Conservation (phyloP, 2,113 vertebrate species). For the Bos indicus region DNA sequence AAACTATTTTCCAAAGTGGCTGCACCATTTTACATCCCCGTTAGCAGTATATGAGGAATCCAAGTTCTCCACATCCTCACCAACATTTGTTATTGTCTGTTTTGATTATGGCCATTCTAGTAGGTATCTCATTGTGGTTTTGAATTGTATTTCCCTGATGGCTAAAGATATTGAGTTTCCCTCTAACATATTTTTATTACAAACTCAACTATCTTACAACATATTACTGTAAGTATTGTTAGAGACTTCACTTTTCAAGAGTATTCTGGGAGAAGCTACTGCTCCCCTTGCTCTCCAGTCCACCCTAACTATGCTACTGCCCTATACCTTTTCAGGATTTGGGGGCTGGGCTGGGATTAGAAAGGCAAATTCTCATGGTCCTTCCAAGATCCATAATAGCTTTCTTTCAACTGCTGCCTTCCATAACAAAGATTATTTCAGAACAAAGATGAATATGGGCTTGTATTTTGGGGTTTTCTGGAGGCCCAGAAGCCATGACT, state of each 20-base stretch:
- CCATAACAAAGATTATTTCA: background rate
- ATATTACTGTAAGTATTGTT: background rate
- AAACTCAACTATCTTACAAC: background rate
- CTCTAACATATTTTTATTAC: background rate
- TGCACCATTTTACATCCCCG: background rate
- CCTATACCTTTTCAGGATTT: background rate
- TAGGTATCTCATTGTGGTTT: background rate
- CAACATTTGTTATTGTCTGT: background rate
- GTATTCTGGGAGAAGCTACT: background rate
- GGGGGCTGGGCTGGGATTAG: background rate
- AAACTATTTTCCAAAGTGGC: background rate
- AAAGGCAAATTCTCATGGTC: background rate
- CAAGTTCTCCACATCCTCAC: background rate
- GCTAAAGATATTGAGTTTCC: background rate
- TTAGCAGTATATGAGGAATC: background rate
- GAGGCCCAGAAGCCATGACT: background rate
- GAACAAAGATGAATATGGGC: background rate
- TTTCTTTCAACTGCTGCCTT: background rate
- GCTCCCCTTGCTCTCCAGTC: background rate
- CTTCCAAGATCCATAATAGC: background rate
- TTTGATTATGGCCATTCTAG: background rate
- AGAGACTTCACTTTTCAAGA: background rate
- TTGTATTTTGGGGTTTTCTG: background rate
- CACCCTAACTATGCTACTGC: background rate
- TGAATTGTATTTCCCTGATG: slow-evolving; percentile 25